Conservation (phyloP, 1,140 invertebrate genomes). For the Brachionus koreanus region DNA sequence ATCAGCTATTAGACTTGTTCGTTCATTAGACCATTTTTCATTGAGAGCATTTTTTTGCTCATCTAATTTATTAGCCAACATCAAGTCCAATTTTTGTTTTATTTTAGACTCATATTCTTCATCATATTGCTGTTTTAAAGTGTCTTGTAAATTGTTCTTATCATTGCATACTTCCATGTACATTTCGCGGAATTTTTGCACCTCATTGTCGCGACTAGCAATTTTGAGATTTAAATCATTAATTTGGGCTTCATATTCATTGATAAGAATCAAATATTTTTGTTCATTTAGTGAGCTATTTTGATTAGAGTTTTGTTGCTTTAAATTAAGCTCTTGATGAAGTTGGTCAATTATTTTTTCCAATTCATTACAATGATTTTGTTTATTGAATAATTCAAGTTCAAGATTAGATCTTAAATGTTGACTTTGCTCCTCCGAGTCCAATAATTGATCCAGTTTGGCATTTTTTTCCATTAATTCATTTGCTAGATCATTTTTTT, state of each 20-base stretch:
- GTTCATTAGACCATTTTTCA: conserved; percentile 40
- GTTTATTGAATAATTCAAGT: conserved; percentile 39
- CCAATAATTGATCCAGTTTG: conserved; percentile 31
- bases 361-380: not conserved
- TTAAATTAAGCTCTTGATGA: conserved; percentile 4
- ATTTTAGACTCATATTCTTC: conserved; percentile 20
- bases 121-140: conserved; percentile 32
- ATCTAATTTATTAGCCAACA: not conserved
- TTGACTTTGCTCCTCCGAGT: conserved; percentile 23
- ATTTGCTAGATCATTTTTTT: conserved; percentile 22
- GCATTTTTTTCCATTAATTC: conserved; percentile 37
- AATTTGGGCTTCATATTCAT: conserved; percentile 34
- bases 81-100: conserved; percentile 8
- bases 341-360: conserved; percentile 40
- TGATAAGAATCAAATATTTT: conserved; percentile 11
- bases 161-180: conserved; percentile 42
- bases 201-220: conserved; percentile 4
- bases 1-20: not conserved
- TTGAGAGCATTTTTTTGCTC: not conserved
- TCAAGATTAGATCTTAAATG: conserved; percentile 21
- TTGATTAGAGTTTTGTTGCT: not conserved
- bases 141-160: conserved; percentile 30
- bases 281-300: conserved; percentile 16
- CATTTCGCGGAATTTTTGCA: conserved; percentile 31
- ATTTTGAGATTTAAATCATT: conserved; percentile 26